These are phyloP conservation scores for Zaprionus obscuricornis DNA, from an alignment of 2,888 invertebrate genomes.

Conservation along the genomic window DNA sequence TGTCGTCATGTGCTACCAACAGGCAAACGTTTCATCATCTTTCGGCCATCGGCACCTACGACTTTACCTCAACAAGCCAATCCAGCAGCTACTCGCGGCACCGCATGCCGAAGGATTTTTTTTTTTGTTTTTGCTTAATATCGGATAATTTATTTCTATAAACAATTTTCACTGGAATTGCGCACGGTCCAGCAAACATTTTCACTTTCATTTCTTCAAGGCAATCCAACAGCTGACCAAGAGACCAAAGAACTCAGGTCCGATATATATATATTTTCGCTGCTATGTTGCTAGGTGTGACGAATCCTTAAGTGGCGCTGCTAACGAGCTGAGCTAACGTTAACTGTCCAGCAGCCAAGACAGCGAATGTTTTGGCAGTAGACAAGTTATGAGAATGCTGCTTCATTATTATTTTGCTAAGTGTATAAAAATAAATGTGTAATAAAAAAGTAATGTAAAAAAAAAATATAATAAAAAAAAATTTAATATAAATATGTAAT, in stretches of 20 bases:
- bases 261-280: too few species aligned
- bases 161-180: conserved; percentile 72
- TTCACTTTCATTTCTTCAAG: conserved; percentile 23
- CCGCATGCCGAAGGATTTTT: conserved; percentile 28
- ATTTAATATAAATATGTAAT: too few species aligned
- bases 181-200: conserved; percentile 35
- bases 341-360: conserved; percentile 29
- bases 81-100: conserved; percentile 5
- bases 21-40: too few species aligned
- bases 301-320: conserved; percentile 75
- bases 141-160: conserved; percentile 77
- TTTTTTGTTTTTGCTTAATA: conserved; percentile 56
- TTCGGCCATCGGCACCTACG: conserved; percentile 50
- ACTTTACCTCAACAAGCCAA: conserved; percentile 14
- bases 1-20: conserved; percentile 69
- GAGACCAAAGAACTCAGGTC: conserved; percentile 13
- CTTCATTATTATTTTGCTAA: too few species aligned
- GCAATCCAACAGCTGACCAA: conserved; percentile 71
- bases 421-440: too few species aligned
- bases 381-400: conserved; percentile 38
- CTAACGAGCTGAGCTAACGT: conserved; percentile 59
- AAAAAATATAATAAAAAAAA: too few species aligned
- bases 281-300: conserved; percentile 47
- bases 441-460: too few species aligned
- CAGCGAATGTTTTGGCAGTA: conserved; percentile 59